These are phyloP conservation scores for Lycocorax pyrrhopterus DNA, from an alignment of 2,113 vertebrate species.

Conservation along the genomic window DNA sequence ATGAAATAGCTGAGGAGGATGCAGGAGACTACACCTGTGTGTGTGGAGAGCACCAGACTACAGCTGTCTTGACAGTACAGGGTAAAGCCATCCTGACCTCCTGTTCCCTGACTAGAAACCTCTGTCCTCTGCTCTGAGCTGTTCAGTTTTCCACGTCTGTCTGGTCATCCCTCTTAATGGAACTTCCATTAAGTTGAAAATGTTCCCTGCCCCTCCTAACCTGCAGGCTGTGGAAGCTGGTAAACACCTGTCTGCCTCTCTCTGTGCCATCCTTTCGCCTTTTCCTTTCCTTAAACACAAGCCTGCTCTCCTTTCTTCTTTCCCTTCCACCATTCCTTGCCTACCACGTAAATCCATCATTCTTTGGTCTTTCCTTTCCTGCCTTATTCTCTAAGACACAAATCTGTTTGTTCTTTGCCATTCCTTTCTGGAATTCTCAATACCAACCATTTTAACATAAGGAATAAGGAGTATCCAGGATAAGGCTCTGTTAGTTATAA, in stretches of 20 bases:
- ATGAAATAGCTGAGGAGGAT: slow-evolving; percentile 65
- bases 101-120: neutral
- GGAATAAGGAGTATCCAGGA: neutral
- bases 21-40: slow-evolving; percentile 73
- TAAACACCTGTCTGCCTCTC: neutral
- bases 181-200: neutral
- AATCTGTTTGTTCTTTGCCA: neutral
- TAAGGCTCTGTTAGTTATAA: neutral
- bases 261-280: neutral
- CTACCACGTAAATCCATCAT: neutral
- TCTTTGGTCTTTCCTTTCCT: neutral
- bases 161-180: neutral
- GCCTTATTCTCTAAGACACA: neutral
- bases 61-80: slow-evolving; percentile 73
- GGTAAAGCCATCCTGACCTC: slow-evolving; percentile 63
- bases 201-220: neutral
- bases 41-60: slow-evolving; percentile 76
- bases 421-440: neutral
- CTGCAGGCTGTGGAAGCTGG: neutral
- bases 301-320: neutral
- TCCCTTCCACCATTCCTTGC: neutral
- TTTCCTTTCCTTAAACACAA: neutral
- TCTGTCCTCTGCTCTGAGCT: neutral
- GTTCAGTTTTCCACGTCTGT: neutral
- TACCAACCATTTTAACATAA: neutral